These are phyloP conservation scores for Aphrocallistes beatrix DNA, from an alignment of 37 sponge, comb jelly and placozoan species.

Conservation along the genomic window DNA sequence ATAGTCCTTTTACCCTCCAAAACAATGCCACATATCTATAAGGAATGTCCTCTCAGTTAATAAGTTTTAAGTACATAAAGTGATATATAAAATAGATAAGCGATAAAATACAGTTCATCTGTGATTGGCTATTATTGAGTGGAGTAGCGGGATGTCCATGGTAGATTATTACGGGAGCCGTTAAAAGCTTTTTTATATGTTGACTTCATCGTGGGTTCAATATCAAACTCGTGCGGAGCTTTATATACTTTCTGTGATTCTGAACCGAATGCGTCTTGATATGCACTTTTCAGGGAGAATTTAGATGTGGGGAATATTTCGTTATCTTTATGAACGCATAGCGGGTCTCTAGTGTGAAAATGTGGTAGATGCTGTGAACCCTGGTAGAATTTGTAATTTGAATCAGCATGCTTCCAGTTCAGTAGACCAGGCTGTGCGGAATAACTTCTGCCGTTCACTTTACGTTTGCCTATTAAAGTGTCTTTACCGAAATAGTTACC, in stretches of 20 bases:
- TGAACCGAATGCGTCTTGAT: not conserved
- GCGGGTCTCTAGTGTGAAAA: not conserved
- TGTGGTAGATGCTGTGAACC: not conserved
- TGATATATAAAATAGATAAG: not conserved
- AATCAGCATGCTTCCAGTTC: not conserved
- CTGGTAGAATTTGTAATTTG: not conserved
- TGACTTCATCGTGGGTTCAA: not conserved
- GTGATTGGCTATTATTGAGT: not conserved
- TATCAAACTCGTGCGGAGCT: not conserved
- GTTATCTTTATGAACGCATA: not conserved
- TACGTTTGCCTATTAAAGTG: not conserved
- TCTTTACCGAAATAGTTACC: slow-evolving; percentile 56
- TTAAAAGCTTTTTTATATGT: not conserved
- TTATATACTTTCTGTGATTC: not conserved
- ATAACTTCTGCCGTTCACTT: not conserved
- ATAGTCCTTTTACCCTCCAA: no score
- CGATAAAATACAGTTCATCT: not conserved
- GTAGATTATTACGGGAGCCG: not conserved
- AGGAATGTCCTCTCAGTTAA: no score
- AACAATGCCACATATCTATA: no score
- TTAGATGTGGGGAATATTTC: not conserved
- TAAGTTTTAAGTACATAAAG: no score
- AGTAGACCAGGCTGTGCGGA: not conserved
- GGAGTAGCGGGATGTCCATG: not conserved
- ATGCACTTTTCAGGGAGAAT: not conserved